Evolutionary conservation across 2,797 vertebrate species (phyloP).

Genomic region (Sciurus vulgaris): DNA sequence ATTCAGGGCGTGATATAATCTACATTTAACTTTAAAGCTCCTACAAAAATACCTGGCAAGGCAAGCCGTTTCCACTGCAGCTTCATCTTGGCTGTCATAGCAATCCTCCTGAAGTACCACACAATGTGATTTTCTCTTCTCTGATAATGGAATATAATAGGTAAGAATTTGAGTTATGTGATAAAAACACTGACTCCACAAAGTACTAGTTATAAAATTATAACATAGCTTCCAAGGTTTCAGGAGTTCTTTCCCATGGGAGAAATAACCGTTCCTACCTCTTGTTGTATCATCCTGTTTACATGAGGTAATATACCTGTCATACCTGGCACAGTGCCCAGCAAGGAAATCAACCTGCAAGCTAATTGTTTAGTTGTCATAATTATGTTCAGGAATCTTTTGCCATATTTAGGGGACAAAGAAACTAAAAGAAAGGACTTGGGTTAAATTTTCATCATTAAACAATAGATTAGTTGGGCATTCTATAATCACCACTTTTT

Average conservation of each 20-base stretch:
- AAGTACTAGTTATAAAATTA: no score
- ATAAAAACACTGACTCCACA: background rate
- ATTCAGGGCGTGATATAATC: no score
- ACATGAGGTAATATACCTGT: background rate
- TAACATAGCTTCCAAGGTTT: background rate
- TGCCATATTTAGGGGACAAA: background rate
- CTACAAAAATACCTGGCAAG: background rate
- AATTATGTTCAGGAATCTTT: background rate
- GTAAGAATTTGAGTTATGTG: background rate
- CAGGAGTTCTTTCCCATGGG: background rate
- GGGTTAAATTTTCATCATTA: background rate
- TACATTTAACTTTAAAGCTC: background rate
- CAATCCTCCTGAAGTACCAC: background rate
- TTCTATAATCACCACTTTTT: background rate
- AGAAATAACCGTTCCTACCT: accelerated
- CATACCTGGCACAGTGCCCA: background rate
- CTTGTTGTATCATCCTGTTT: background rate
- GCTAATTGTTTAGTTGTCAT: background rate
- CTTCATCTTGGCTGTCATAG: background rate
- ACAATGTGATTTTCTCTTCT: background rate
- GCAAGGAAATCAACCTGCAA: background rate
- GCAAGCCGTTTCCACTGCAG: background rate
- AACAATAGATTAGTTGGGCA: background rate
- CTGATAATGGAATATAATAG: background rate
- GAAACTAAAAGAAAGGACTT: background rate